Evolutionary conservation across 1,140 invertebrate genomes (phyloP), one percentile per base, ranked within the genome.

Genomic region (Lethrus apterus): DNA sequence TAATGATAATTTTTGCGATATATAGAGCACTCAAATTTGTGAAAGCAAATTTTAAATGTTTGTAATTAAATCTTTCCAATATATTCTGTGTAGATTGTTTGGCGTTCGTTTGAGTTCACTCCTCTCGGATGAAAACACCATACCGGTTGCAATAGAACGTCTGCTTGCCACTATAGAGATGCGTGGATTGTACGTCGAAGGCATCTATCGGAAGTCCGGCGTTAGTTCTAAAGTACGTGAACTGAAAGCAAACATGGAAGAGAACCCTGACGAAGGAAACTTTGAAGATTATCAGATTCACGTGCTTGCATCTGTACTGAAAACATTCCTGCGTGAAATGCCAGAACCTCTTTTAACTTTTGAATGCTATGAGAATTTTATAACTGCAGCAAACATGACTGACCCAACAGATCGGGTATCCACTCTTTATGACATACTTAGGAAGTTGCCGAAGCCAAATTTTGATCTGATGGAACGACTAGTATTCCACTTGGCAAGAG

Each of bases 331-430:
- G 60, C 75, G 92, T 17, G 92, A 95, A 61, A 83, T 96, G 76
- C 86, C 89, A 2, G 93, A 96, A 67, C 93, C 93, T 10, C 68
- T 97, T 41, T 71, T 97, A 49, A 95, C 90, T 14, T 94, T 85
- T 69, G 91, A 96, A 55, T 81, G 88, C 31, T 97, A 96, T 65
- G 91, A 95, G 64, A 90, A 96, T 63, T 93, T 97, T 62, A 75
- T 96, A 32, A 77, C 89, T 54, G 88, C 87, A 29, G 82, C 86
- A 19, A 86, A 87, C 64, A 75, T 94, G 11, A 78, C 81, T 11
- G 85, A 93, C 64, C 75, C 77, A 2, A 80, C 83, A 62, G 92
- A 95, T 66, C 71, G 87, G 49, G 78, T 93, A 3, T 77, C 83
- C 9, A 91, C 87, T 4, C 71, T 94, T 32, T 90, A 90, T 62